Conservation (phyloP, 2,113 vertebrate genomes). For the Xerus inauris region DNA sequence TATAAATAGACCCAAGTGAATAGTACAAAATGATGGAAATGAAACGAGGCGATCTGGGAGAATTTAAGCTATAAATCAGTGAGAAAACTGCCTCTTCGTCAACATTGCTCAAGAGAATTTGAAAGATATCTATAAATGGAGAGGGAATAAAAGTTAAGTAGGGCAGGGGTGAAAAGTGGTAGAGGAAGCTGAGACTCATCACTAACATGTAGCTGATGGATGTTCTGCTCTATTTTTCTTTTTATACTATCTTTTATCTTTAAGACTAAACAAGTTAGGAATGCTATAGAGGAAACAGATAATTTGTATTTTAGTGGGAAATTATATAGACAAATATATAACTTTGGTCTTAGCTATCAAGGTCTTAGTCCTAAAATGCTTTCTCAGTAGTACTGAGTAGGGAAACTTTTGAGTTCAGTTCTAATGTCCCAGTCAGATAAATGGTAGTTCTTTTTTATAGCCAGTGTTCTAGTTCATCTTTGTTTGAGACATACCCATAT, state of each 20-base stretch:
- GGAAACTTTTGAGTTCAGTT: background rate
- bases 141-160: background rate
- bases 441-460: background rate
- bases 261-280: background rate
- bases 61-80: background rate
- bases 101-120: background rate
- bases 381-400: background rate
- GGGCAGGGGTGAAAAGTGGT: fast-evolving
- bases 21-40: background rate
- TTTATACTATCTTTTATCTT: background rate
- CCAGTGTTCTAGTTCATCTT: background rate
- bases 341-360: background rate
- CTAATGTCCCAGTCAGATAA: background rate
- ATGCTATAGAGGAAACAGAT: background rate
- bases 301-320: background rate
- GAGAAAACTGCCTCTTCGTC: background rate
- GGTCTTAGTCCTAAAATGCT: background rate
- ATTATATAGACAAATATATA: background rate
- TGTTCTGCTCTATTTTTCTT: background rate
- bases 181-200: background rate
- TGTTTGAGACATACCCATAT: background rate
- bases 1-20: background rate
- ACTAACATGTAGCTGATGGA: background rate
- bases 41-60: background rate
- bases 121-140: background rate